Evolutionary conservation across 1,140 invertebrate species (phyloP).

Genomic region (Steinernema feltiae): DNA sequence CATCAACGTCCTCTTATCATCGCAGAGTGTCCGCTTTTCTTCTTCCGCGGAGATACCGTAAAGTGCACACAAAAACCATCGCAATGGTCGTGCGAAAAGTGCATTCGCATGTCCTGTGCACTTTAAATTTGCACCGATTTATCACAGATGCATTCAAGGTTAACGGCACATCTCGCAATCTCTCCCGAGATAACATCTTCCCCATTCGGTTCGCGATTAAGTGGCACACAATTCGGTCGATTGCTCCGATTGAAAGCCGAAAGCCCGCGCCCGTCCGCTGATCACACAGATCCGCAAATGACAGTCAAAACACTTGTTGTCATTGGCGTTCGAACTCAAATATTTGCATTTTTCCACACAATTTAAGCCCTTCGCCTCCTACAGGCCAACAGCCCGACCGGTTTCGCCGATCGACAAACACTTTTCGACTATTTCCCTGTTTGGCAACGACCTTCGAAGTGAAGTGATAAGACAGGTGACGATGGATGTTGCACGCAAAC

Average conservation of each 20-base stretch:
- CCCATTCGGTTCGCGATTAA: background rate
- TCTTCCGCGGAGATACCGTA: background rate
- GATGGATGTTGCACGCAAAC: no score
- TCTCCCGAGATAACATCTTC: background rate
- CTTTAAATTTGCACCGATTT: background rate
- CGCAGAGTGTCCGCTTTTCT: background rate
- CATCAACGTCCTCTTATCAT: background rate
- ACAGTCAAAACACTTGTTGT: background rate
- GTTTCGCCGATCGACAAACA: no score
- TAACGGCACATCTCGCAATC: background rate
- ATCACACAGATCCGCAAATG: background rate
- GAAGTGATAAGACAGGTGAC: no score
- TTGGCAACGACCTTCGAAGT: no score
- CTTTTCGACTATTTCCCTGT: no score
- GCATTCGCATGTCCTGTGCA: background rate
- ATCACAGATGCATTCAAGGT: background rate
- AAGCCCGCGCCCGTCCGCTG: background rate
- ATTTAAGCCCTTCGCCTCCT: no score
- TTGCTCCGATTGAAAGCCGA: background rate
- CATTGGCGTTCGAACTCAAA: no score
- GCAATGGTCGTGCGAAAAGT: background rate
- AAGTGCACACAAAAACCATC: background rate
- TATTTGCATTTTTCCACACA: no score
- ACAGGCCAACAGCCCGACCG: no score
- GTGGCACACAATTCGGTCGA: no score